Base-by-base conservation (phyloP, 2,888 invertebrate species). In the Drosophila demipolita region DNA sequence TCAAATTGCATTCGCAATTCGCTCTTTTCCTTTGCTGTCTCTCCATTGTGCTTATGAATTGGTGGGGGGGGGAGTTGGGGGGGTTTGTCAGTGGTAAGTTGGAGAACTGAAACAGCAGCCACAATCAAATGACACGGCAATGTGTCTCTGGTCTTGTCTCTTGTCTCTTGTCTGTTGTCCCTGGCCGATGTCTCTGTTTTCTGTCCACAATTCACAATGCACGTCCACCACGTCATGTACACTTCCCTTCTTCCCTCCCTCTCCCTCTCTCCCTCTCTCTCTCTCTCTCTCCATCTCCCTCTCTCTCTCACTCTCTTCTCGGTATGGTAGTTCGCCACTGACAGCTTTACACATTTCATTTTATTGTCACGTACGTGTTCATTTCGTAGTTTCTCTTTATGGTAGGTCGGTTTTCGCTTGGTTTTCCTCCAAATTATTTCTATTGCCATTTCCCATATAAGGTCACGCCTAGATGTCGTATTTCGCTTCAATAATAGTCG, bases 281-380 rank as follows among this genome's bases (percentile, higher is more conserved):
- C 40, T 23, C 26, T 40, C 54, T 49, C 8, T 33, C 35, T 23
- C 26, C 35, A 36, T 49, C 8, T 2, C 38, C 35, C 32, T 50
- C n/a, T 54, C 36, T 26, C 17, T 26, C 23, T 12, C 29, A 20
- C 23, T 17, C 53, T 48, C 48, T n/a, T 3, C 65, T 49, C 65
- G 54, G 42, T 42, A 50, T 17, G 17, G 15, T 23, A 71, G 57
- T 68, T 70, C 54, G 36, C 74, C 73, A 75, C 60, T 57, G 65
- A 66, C 82, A 72, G 74, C 75, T 70, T 76, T 82, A 87, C 83
- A 89, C 90, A 89, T 85, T 89, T 88, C 90, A 80, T 88, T 89
- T 89, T 89, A 87, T 91, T 89, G 90, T 89, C 89, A 91, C 91
- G 88, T 91, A 83, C 80, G 75, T 75, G 74, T 78, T 87, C 73